These are phyloP conservation scores for Carassius gibelio DNA, from an alignment of 2,113 vertebrate genomes.

Conservation along the genomic window DNA sequence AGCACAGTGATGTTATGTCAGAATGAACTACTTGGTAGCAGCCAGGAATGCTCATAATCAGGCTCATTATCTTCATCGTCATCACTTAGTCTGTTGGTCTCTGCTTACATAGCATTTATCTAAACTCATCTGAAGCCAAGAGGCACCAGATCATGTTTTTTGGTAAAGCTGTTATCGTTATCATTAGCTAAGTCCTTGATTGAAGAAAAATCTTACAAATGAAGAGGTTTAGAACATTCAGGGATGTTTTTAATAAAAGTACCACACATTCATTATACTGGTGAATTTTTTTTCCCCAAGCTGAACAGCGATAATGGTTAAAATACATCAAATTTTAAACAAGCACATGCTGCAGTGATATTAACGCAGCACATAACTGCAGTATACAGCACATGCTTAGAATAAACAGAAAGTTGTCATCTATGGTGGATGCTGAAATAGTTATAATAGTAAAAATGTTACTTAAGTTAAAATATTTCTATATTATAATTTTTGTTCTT, in stretches of 20 bases:
- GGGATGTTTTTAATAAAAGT: not conserved
- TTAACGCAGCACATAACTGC: not conserved
- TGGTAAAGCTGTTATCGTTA: not conserved
- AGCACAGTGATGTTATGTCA: not conserved
- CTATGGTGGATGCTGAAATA: not conserved
- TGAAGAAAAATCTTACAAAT: not conserved
- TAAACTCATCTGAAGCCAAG: not conserved
- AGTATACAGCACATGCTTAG: not conserved
- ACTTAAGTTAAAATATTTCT: not conserved
- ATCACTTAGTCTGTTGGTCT: not conserved
- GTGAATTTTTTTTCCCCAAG: not conserved
- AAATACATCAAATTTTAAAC: not conserved
- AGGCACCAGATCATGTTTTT: not conserved
- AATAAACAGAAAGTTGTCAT: not conserved
- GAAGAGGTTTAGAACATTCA: not conserved
- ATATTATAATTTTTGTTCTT: not conserved
- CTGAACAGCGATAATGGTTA: not conserved
- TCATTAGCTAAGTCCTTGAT: not conserved
- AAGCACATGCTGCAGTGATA: not conserved
- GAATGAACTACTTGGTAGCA: not conserved
- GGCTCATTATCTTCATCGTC: not conserved
- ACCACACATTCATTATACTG: too few species aligned
- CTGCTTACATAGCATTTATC: not conserved
- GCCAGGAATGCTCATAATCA: not conserved
- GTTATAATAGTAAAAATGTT: not conserved